Percentiles rank a stretch among this genome's conserved stretches.
Conservation (phyloP, 2,113 vertebrate species). For the Osmerus eperlanus region DNA sequence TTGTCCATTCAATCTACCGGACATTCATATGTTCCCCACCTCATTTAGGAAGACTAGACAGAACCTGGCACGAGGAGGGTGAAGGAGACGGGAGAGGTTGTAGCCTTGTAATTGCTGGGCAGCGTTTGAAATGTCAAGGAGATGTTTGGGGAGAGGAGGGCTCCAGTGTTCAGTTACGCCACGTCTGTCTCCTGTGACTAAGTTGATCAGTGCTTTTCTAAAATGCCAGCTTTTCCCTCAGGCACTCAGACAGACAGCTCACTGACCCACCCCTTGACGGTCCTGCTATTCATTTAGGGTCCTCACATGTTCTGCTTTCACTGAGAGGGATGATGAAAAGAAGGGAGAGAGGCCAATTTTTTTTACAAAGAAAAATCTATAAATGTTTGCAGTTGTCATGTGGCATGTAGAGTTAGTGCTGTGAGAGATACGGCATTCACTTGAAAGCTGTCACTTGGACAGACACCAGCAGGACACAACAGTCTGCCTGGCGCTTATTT, state of each 20-base stretch:
- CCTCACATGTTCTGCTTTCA: background rate
- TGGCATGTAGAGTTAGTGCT: background rate
- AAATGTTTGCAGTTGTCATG: background rate
- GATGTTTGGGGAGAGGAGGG: background rate
- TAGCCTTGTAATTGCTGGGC: background rate
- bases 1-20: constrained; percentile 11
- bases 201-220: background rate
- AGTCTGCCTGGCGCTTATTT: background rate
- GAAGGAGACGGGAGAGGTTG: background rate
- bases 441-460: background rate
- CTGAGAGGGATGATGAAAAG: background rate
- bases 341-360: too few relatives aligned
- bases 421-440: too few relatives aligned
- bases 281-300: background rate
- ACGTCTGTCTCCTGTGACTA: background rate
- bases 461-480: background rate
- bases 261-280: background rate
- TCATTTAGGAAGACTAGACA: background rate
- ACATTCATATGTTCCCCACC: background rate
- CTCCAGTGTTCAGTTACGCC: background rate
- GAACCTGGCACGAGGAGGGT: background rate
- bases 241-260: constrained; percentile 6
- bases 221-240: constrained; percentile 7
- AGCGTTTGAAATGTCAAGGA: background rate
- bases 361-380: too few relatives aligned